These are phyloP conservation scores for Mythimna lalbum DNA, from an alignment of 2,888 invertebrate species.

Conservation along the genomic window DNA sequence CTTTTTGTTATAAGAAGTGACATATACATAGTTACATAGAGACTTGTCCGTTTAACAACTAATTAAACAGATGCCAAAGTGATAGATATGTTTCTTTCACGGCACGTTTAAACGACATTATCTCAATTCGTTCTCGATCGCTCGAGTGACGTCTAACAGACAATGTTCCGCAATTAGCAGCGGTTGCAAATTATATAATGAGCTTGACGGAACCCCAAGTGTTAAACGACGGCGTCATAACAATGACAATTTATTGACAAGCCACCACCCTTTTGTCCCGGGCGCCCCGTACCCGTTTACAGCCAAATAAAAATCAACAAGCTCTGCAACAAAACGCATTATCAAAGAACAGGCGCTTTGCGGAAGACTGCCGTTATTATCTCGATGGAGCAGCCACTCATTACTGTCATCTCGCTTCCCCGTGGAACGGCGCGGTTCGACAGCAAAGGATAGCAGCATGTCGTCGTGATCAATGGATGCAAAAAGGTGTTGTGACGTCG, in stretches of 20 bases:
- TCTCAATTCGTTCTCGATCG: constrained; percentile 52
- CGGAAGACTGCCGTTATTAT: constrained; percentile 87
- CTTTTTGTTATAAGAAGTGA: constrained; percentile 15
- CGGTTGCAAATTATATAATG: constrained; percentile 70
- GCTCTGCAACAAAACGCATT: constrained; percentile 78
- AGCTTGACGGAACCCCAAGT: constrained; percentile 63
- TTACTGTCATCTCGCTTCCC: constrained; percentile 77
- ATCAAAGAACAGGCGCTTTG: constrained; percentile 82
- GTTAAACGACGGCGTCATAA: constrained; percentile 78
- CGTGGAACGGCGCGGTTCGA: constrained; percentile 52
- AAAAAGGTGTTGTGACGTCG: constrained; percentile 86
- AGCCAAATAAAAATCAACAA: constrained; percentile 79
- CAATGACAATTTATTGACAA: constrained; percentile 83
- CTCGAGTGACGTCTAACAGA: constrained; percentile 51
- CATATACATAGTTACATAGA: neutral
- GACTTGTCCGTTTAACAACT: constrained; percentile 19
- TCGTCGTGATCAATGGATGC: constrained; percentile 82
- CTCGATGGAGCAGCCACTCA: constrained; percentile 71
- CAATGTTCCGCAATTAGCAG: constrained; percentile 66
- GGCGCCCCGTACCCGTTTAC: constrained; percentile 73
- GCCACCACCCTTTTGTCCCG: constrained; percentile 72
- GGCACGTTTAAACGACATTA: constrained; percentile 41
- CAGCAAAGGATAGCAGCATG: constrained; percentile 77
- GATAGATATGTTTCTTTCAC: constrained; percentile 36
- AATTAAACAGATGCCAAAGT: constrained; percentile 35